These are phyloP conservation scores for Brachyhypopomus occidentalis DNA, from an alignment of 2,113 vertebrate species.

Conservation along the genomic window DNA sequence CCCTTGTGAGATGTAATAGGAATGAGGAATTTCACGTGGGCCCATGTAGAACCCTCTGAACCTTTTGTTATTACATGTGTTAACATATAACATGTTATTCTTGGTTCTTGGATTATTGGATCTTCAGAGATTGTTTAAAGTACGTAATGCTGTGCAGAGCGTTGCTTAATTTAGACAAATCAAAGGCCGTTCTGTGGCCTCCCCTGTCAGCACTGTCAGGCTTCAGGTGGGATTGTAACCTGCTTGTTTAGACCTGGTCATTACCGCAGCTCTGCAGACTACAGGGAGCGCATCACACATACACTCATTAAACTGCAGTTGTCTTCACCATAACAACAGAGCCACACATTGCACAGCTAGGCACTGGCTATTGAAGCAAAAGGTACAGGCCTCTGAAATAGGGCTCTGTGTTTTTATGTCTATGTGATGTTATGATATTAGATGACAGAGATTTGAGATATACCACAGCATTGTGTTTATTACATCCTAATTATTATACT, in stretches of 20 bases:
- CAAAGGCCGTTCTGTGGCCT: neutral
- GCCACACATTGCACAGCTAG: neutral
- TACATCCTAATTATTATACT: too few relatives aligned
- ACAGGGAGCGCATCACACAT: conserved; percentile 53
- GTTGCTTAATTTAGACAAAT: neutral
- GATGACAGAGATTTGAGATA: too few relatives aligned
- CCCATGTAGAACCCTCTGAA: too few relatives aligned
- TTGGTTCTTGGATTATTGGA: neutral
- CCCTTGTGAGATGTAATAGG: neutral
- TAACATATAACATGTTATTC: too few relatives aligned
- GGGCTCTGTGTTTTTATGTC: too few relatives aligned
- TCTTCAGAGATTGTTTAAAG: neutral
- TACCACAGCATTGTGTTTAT: too few relatives aligned
- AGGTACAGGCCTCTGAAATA: too few relatives aligned
- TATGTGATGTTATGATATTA: too few relatives aligned
- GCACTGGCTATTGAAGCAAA: too few relatives aligned
- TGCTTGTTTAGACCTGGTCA: conserved; percentile 33
- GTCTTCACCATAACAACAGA: conserved; percentile 63
- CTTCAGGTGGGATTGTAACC: conserved; percentile 44
- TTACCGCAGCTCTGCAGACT: conserved; percentile 45
- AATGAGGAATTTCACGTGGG: neutral
- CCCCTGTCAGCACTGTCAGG: conserved; percentile 9
- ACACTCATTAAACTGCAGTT: conserved; percentile 61
- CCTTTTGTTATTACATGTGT: too few relatives aligned
- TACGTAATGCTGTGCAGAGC: conserved; percentile 9